Conservation (phyloP, 2,888 invertebrate species). For the Ennomos quercinarius region DNA sequence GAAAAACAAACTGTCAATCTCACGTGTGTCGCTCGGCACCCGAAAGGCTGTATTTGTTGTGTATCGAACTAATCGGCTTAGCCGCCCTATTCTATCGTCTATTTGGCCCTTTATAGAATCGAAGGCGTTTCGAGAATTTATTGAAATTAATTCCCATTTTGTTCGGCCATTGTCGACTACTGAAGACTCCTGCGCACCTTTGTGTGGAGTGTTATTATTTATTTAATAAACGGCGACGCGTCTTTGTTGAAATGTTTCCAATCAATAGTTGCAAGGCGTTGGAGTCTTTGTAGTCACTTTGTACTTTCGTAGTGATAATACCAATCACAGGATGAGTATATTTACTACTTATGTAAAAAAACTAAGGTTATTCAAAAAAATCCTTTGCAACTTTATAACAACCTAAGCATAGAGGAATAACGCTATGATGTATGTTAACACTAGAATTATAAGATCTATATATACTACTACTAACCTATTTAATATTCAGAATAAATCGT, state of each 20-base stretch:
- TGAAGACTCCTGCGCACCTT: conserved; percentile 62
- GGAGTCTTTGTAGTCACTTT: conserved; percentile 39
- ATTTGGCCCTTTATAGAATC: conserved; percentile 68
- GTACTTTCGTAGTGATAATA: conserved; percentile 8
- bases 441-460: no score
- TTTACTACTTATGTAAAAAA: neutral
- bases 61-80: conserved; percentile 82
- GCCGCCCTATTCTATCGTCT: conserved; percentile 59
- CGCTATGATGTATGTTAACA: no score
- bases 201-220: conserved; percentile 76
- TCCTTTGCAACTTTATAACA: no score
- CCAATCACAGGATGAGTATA: conserved; percentile 17
- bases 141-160: conserved; percentile 83
- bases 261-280: conserved; percentile 65
- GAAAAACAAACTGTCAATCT: conserved; percentile 64
- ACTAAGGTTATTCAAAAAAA: no score
- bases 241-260: conserved; percentile 69
- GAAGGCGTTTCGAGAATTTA: conserved; percentile 81
- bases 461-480: no score
- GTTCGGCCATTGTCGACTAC: conserved; percentile 79
- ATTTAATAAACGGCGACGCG: conserved; percentile 78
- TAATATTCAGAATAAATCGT: no score
- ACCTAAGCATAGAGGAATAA: no score
- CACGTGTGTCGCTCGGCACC: conserved; percentile 61
- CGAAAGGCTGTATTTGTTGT: conserved; percentile 75